Conservation (phyloP, 2,888 invertebrate species). For the Resseliella maxima region DNA sequence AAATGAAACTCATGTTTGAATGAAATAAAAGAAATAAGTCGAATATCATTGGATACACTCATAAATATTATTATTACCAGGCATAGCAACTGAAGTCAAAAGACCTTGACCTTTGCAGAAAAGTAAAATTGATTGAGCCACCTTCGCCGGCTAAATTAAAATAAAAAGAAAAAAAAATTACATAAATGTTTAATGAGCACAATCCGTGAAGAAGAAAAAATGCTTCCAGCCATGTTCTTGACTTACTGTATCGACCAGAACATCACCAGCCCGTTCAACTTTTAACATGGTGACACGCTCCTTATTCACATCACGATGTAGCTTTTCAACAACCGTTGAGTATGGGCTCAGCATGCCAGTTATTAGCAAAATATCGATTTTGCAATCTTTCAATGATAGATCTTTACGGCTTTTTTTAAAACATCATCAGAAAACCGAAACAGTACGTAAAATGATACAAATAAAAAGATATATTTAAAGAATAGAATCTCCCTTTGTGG, state of each 20-base stretch:
- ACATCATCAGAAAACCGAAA: neutral
- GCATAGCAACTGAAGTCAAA: slow-evolving; percentile 83
- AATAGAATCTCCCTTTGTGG: too few species aligned
- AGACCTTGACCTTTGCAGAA: slow-evolving; percentile 90
- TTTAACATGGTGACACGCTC: slow-evolving; percentile 85
- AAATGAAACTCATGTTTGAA: too few species aligned
- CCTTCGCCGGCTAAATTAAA: slow-evolving; percentile 79
- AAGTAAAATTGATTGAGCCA: slow-evolving; percentile 85
- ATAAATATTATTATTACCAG: slow-evolving; percentile 67
- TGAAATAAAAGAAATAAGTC: too few species aligned
- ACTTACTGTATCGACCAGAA: slow-evolving; percentile 84
- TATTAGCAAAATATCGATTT: slow-evolving; percentile 82
- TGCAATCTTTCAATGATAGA: slow-evolving; percentile 76
- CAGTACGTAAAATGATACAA: neutral
- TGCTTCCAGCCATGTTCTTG: neutral
- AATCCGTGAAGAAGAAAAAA: too few species aligned
- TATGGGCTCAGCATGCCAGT: slow-evolving; percentile 84
- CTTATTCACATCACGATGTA: slow-evolving; percentile 82
- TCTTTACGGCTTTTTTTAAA: slow-evolving; percentile 73
- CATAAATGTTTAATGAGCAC: neutral
- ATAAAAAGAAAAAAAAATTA: neutral
- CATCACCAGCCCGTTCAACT: slow-evolving; percentile 88
- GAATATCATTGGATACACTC: too few species aligned
- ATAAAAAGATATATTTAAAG: neutral
- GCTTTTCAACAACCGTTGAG: slow-evolving; percentile 81